phyloP scores from a whole-genome alignment of 2,113 vertebrate genomes.

The Pardalotus punctatus region DNA sequence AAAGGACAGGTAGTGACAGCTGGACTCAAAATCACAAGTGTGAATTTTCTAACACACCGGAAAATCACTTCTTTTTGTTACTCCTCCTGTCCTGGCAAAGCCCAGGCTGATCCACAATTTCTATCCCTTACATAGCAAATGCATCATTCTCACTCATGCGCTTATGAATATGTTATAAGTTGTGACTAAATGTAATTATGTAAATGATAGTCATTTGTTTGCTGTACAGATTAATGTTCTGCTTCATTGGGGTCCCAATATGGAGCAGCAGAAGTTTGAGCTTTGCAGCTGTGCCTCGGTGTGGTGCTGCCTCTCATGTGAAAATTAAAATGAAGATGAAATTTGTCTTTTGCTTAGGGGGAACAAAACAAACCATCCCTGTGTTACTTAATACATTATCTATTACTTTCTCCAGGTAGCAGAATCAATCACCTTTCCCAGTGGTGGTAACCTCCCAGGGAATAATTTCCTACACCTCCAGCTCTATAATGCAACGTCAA shows the following conservation, averaged over 20 bases:
- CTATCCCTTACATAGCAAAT: neutral
- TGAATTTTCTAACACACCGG: neutral
- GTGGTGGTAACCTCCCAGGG: neutral
- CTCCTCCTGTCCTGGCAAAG: neutral
- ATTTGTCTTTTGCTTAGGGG: conserved; percentile 39
- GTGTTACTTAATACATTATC: conserved; percentile 14
- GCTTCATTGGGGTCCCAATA: conserved; percentile 56
- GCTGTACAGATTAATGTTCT: conserved; percentile 66
- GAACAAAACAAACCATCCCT: neutral
- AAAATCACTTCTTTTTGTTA: neutral
- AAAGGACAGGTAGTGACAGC: neutral
- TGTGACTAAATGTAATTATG: conserved; percentile 68
- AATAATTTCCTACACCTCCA: conserved; percentile 10
- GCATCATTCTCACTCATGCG: conserved; percentile 23
- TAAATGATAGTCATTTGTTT: conserved; percentile 68
- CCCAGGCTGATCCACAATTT: neutral
- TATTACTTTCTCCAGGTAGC: conserved; percentile 8
- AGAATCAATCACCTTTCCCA: conserved; percentile 40
- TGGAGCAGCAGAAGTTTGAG: conserved; percentile 44
- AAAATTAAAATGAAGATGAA: conserved; percentile 53
- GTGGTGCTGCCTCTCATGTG: conserved; percentile 52
- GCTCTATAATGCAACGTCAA: neutral
- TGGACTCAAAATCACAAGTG: neutral
- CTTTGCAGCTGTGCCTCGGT: conserved; percentile 57
- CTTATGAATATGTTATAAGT: conserved; percentile 61